Evolutionary conservation across 1,140 invertebrate genomes (phyloP).

Genomic region (Cydia fagiglandana): DNA sequence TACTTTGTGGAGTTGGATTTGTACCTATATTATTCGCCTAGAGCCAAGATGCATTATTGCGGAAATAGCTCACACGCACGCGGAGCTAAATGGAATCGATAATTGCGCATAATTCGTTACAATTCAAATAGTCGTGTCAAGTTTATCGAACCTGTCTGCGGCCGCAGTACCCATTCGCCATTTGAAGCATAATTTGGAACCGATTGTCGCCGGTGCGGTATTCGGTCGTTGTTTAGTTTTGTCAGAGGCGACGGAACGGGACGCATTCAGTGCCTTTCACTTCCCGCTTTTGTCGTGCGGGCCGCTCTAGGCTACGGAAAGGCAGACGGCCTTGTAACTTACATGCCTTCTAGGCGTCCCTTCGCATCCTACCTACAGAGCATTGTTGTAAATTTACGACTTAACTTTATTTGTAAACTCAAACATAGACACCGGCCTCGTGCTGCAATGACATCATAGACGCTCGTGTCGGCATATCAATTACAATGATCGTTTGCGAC

Average conservation of each 20-base stretch:
- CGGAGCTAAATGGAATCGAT: neutral
- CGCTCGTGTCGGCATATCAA: constrained; percentile 25
- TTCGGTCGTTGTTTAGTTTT: constrained; percentile 27
- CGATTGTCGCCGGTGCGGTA: constrained; percentile 34
- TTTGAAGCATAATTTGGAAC: constrained; percentile 41
- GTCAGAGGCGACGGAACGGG: constrained; percentile 56
- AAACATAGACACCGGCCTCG: constrained; percentile 36
- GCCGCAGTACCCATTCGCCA: constrained; percentile 33
- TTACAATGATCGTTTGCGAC: constrained; percentile 29
- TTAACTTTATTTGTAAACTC: constrained; percentile 28
- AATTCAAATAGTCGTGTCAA: constrained; percentile 34
- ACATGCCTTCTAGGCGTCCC: constrained; percentile 61
- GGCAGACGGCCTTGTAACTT: constrained; percentile 72
- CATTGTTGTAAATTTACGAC: constrained; percentile 22
- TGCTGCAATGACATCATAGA: constrained; percentile 45
- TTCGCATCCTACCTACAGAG: constrained; percentile 59
- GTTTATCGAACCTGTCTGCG: constrained; percentile 37
- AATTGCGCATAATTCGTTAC: constrained; percentile 23
- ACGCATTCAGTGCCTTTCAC: constrained; percentile 78
- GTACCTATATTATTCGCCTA: neutral
- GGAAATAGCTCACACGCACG: constrained; percentile 9
- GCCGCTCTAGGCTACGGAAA: constrained; percentile 68
- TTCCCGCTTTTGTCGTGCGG: constrained; percentile 74
- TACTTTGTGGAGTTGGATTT: too few species aligned
- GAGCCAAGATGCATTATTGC: constrained; percentile 10